phyloP scores from a whole-genome alignment of 2,113 vertebrate species.

The Ciconia stormi region DNA sequence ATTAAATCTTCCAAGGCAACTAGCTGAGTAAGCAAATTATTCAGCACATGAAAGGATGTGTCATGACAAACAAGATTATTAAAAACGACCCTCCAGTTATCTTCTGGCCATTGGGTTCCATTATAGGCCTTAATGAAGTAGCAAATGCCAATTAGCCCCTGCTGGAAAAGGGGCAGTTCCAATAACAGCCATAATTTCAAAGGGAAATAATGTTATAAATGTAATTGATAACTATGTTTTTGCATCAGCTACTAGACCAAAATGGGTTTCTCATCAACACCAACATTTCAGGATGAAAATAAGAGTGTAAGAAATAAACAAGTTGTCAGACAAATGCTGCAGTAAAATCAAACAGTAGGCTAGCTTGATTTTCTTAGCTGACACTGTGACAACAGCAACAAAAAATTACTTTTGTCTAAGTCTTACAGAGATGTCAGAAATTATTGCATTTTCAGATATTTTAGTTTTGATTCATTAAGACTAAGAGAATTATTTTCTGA shows the following conservation, averaged over 20 bases:
- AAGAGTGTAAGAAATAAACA: conserved; percentile 25
- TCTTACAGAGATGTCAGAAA: background rate
- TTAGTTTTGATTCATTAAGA: background rate
- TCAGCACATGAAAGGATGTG: background rate
- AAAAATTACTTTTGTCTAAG: background rate
- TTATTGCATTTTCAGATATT: background rate
- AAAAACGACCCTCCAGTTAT: conserved; percentile 2
- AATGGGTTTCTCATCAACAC: background rate
- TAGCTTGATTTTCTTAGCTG: background rate
- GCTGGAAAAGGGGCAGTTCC: background rate
- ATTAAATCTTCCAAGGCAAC: background rate
- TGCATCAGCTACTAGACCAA: background rate
- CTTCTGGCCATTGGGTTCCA: background rate
- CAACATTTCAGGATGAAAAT: background rate
- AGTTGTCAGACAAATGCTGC: background rate
- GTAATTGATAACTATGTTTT: background rate
- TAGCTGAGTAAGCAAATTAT: background rate
- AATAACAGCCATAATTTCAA: background rate
- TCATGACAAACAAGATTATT: conserved; percentile 17
- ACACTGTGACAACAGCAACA: background rate
- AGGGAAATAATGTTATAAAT: background rate
- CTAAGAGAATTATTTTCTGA: background rate
- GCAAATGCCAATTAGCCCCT: conserved; percentile 34
- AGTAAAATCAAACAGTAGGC: background rate
- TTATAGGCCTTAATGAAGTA: conserved; percentile 15